phyloP scores from a whole-genome alignment of 2,113 vertebrate genomes.

The Ophiodon elongatus region DNA sequence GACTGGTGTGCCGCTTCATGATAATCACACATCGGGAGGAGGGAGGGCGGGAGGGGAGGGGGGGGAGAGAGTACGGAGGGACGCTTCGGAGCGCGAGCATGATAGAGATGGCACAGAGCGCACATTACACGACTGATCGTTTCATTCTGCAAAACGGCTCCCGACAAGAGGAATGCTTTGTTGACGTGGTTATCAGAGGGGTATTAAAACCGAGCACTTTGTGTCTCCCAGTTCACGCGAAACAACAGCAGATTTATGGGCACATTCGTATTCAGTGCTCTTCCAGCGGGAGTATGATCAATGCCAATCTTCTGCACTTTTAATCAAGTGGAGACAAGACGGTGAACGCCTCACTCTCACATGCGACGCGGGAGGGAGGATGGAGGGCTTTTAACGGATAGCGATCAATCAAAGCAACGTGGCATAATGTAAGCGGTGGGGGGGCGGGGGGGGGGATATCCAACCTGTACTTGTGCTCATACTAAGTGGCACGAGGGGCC shows the following conservation, averaged over 20 bases:
- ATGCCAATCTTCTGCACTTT: slow-evolving; percentile 27
- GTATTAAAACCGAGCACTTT: slow-evolving; percentile 2
- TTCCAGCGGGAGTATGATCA: slow-evolving; percentile 33
- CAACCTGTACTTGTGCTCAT: neutral
- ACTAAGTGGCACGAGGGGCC: neutral
- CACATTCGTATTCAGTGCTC: slow-evolving; percentile 36
- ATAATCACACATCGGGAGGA: slow-evolving; percentile 75
- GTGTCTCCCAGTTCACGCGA: slow-evolving; percentile 7
- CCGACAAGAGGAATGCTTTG: neutral
- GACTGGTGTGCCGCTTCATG: slow-evolving; percentile 72
- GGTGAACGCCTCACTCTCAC: neutral
- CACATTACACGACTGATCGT: slow-evolving; percentile 28
- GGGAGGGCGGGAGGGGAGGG: slow-evolving; percentile 1
- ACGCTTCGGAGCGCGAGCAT: neutral
- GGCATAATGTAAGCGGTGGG: neutral
- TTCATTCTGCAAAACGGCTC: slow-evolving; percentile 4
- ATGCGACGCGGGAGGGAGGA: neutral
- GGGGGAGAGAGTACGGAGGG: neutral
- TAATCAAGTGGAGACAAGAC: slow-evolving; percentile 36
- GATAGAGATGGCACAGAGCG: slow-evolving; percentile 2
- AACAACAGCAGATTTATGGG: slow-evolving; percentile 37
- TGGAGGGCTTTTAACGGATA: neutral
- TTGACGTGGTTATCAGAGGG: slow-evolving; percentile 9
- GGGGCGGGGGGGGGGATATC: neutral
- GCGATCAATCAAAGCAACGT: neutral